Percentiles rank a stretch among this genome's conserved stretches.
phyloP scores from a whole-genome alignment of 2,797 vertebrate genomes.

The Petrocephalus schoutedeni region DNA sequence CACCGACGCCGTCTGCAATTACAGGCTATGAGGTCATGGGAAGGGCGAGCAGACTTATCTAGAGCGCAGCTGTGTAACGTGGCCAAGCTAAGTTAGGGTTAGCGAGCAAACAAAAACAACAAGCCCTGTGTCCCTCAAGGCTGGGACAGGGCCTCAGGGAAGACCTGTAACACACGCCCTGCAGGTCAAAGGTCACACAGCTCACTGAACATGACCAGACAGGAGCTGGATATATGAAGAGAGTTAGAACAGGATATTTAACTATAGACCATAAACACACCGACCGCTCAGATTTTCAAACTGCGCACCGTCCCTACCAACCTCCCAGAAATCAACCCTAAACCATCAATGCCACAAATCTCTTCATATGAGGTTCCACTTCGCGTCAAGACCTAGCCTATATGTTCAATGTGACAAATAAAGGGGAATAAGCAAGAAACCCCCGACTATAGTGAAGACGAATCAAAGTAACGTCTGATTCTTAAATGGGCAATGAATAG shows the following conservation, averaged over 20 bases:
- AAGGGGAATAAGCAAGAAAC: neutral
- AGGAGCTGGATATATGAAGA: neutral
- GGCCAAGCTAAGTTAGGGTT: neutral
- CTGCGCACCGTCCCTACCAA: neutral
- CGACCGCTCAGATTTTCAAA: neutral
- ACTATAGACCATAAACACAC: neutral
- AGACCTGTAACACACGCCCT: neutral
- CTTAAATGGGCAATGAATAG: neutral
- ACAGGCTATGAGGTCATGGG: neutral
- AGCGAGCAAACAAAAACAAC: neutral
- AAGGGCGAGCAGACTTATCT: neutral
- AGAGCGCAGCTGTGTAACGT: neutral
- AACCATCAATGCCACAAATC: neutral
- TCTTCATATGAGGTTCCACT: neutral
- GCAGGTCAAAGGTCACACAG: neutral
- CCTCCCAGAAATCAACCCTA: neutral
- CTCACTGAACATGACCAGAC: neutral
- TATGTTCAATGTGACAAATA: neutral
- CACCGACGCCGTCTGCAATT: neutral
- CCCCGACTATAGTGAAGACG: neutral
- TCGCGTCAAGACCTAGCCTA: neutral
- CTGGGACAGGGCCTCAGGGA: neutral
- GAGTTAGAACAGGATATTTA: neutral
- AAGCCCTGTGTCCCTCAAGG: neutral
- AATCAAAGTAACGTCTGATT: neutral